phyloP scores from a whole-genome alignment of 2,888 invertebrate genomes.

The Odontothrips loti region DNA sequence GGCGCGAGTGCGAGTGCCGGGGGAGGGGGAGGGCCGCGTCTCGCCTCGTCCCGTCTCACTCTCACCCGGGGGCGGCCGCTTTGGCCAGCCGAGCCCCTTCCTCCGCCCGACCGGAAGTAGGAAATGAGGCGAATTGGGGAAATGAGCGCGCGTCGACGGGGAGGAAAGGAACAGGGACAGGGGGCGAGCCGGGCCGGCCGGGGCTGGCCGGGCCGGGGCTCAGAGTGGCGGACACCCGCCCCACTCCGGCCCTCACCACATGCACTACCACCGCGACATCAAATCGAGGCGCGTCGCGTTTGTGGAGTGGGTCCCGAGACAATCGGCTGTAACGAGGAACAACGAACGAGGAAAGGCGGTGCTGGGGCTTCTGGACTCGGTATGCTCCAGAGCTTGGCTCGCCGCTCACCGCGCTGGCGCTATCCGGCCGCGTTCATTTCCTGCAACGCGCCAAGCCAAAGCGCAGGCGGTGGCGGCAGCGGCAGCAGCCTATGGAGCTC shows the following conservation, averaged over 20 bases:
- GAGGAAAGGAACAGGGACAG: neutral
- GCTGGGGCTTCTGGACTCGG: neutral
- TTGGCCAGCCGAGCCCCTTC: neutral
- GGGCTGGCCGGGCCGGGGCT: neutral
- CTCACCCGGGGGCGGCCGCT: neutral
- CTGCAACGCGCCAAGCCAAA: neutral
- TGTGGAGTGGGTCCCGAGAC: neutral
- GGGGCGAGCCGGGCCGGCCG: neutral
- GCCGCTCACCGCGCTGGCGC: neutral
- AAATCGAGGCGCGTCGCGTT: neutral
- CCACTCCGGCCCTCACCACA: neutral
- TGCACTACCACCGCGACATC: neutral
- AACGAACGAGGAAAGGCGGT: neutral
- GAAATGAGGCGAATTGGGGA: slow-evolving; percentile 24
- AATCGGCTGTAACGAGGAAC: slow-evolving; percentile 13
- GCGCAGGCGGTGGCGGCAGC: too few relatives aligned
- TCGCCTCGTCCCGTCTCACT: neutral
- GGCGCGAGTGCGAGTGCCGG: neutral
- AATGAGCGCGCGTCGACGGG: neutral
- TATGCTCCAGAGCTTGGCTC: neutral
- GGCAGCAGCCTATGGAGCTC: too few relatives aligned
- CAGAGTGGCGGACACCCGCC: neutral
- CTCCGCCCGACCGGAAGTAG: slow-evolving; percentile 1
- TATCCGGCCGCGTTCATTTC: slow-evolving; percentile 2
- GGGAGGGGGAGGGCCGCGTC: neutral